Evolutionary conservation across 1,140 invertebrate genomes (phyloP), one percentile per base, ranked within the genome.

Genomic region (Lamellibrachia luymesi): DNA sequence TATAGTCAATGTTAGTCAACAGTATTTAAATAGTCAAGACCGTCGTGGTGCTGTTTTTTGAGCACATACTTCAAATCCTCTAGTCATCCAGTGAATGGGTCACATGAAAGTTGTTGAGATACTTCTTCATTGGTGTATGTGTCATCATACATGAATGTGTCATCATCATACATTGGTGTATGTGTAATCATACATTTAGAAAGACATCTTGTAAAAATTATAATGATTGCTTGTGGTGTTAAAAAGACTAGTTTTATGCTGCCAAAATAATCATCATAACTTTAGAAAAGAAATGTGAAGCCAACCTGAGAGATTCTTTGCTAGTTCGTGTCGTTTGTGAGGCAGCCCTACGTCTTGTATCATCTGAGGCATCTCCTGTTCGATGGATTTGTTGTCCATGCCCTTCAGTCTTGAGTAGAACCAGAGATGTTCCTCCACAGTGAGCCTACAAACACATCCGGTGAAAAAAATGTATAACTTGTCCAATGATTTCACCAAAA

Each of bases 291-390:
- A 80, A 80, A 80, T 22, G 25, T 22, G 64, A 2, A 80, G 64
- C 64, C 64, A 80, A 97, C 96, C 97, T 91, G 97, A 97, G 2
- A 97, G 95, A 92, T 97, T 96, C 50, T 95, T 95, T 4, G 97
- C 96, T 91, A 96, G 95, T 93, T 96, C 96, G 90, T 97, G 94
- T 51, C 95, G 94, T 94, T 97, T 97, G 52, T 97, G 95, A 5
- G 96, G 95, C 90, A 97, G 94, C 22, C 97, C 97, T 89, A 97
- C 95, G 95, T 97, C 97, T 64, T 95, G 94, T 38, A 96, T 95
- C 95, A 96, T 96, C 93, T 95, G 94, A 8, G 94, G 94, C 92
- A 95, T 95, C 90, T 96, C 96, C n/a, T 50, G n/a, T 64, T 95
- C 95, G 8, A 96, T 94, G 49, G 95, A 95, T 80, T 94, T 95